Percentiles rank a stretch among this genome's conserved stretches.
Conservation (phyloP, 2,888 invertebrate genomes). For the Trachelus tabidus region DNA sequence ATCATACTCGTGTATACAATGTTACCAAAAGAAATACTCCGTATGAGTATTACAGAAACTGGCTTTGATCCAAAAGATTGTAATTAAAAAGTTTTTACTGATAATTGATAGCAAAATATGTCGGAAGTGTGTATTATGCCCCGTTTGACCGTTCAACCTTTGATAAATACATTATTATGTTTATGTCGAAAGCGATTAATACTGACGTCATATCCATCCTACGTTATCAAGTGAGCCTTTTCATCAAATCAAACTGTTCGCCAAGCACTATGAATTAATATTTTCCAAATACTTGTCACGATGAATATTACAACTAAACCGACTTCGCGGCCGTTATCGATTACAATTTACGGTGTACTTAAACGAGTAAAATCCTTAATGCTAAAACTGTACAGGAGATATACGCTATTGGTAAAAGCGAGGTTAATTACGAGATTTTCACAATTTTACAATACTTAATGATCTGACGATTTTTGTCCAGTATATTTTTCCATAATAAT, state of each 20-base stretch:
- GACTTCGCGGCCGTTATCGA: neutral
- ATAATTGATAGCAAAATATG: neutral
- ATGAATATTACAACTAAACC: neutral
- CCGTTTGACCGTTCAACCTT: neutral
- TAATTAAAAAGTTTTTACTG: neutral
- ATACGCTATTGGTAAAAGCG: neutral
- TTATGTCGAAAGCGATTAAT: neutral
- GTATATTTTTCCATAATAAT: no score
- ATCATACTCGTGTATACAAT: neutral
- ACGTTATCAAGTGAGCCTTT: neutral
- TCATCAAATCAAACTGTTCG: neutral
- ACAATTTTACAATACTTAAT: neutral
- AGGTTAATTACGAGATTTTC: neutral
- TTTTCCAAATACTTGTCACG: neutral
- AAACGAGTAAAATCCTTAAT: neutral
- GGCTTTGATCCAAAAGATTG: neutral
- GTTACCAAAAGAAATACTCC: neutral
- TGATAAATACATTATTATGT: neutral
- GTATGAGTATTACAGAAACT: no score
- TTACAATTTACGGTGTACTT: no score
- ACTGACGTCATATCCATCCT: neutral
- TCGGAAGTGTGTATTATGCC: neutral
- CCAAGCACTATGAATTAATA: neutral
- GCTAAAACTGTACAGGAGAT: neutral
- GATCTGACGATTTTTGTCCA: neutral